Evolutionary conservation across 2,113 vertebrate species (phyloP).

Genomic region (Leptobrachium ailaonicum): DNA sequence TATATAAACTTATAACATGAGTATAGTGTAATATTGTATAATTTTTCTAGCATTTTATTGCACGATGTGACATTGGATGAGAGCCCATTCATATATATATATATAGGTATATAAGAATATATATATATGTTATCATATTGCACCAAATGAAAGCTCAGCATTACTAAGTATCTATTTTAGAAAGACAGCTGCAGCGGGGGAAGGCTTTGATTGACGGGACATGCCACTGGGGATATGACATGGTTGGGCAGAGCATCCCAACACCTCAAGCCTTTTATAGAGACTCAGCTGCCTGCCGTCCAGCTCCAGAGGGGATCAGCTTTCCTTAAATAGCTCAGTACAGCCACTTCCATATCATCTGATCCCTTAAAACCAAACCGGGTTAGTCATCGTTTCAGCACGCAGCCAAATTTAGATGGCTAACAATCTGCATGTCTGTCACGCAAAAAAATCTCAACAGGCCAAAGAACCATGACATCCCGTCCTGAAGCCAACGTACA

Average conservation of each 20-base stretch:
- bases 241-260: slow-evolving; percentile 1
- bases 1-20: too few relatives aligned
- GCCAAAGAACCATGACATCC: not conserved
- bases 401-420: slow-evolving; percentile 2
- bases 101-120: not conserved
- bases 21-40: too few relatives aligned
- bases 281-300: slow-evolving; percentile 21
- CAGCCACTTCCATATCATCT: slow-evolving; percentile 17
- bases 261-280: slow-evolving; percentile 43
- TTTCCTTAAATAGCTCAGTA: slow-evolving; percentile 38
- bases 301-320: slow-evolving; percentile 23
- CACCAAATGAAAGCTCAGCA: not conserved
- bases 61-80: not conserved
- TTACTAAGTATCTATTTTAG: slow-evolving; percentile 27
- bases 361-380: slow-evolving; percentile 11
- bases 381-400: slow-evolving; percentile 12
- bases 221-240: slow-evolving; percentile 16
- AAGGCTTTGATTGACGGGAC: slow-evolving; percentile 29
- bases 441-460: not conserved
- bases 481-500: not conserved
- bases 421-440: not conserved
- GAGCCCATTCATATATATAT: not conserved
- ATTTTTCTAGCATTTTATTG: too few relatives aligned
- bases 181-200: slow-evolving; percentile 18
- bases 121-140: not conserved